A percentile compares a stretch with the other conserved stretches of the same genome.
These are phyloP conservation scores for Anomalospiza imberbis DNA, from an alignment of 2,797 vertebrate species.

Conservation along the genomic window DNA sequence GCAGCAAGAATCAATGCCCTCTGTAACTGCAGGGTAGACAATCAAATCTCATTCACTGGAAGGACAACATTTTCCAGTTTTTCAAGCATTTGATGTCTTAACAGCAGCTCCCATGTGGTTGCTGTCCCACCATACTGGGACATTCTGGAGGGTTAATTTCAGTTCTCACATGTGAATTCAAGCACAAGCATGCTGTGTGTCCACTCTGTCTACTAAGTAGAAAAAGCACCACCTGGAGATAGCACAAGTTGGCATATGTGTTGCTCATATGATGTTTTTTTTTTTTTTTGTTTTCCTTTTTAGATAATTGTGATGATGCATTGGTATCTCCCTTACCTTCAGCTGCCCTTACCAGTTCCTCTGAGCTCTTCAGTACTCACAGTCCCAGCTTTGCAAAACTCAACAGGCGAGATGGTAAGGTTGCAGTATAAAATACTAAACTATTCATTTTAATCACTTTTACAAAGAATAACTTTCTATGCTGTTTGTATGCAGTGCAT, in stretches of 20 bases:
- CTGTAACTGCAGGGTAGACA: neutral
- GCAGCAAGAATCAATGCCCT: neutral
- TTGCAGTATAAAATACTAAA: neutral
- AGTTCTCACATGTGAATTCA: neutral
- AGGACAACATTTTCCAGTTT: neutral
- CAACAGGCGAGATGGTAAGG: constrained; percentile 82
- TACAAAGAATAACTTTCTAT: neutral
- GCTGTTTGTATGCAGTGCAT: neutral
- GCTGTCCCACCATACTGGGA: neutral
- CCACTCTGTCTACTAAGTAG: neutral
- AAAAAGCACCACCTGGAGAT: neutral
- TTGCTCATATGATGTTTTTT: constrained; percentile 4
- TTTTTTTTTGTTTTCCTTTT: constrained; percentile 9
- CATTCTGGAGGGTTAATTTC: neutral
- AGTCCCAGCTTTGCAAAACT: constrained; percentile 80
- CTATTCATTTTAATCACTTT: neutral
- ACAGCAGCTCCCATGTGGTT: neutral
- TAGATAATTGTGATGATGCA: constrained; percentile 85
- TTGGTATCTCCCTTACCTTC: constrained; percentile 77
- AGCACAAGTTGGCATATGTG: neutral
- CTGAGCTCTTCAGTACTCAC: constrained; percentile 70
- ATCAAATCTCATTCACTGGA: neutral
- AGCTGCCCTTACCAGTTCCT: constrained; percentile 82
- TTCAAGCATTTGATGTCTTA: rapidly evolving
- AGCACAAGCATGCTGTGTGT: neutral